A percentile compares a stretch with the other conserved stretches of the same genome.
Evolutionary conservation across 2,888 invertebrate species (phyloP).

Genomic region (Gandaritis pyraliata): DNA sequence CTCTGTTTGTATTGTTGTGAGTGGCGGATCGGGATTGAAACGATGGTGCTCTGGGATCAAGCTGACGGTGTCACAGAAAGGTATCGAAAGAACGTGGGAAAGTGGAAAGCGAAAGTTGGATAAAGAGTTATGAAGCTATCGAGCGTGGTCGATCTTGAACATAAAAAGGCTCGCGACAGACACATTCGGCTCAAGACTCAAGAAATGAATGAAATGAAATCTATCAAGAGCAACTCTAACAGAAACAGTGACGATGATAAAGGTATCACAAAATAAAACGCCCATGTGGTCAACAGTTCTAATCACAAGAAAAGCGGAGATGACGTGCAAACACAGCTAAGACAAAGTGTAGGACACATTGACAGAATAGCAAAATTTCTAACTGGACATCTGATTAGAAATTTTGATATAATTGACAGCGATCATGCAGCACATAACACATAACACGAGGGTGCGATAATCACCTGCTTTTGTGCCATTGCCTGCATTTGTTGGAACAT

Average conservation of each 20-base stretch:
- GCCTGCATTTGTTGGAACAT: constrained; percentile 99
- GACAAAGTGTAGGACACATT: constrained; percentile 61
- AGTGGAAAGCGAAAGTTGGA: constrained; percentile 73
- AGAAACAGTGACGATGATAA: constrained; percentile 82
- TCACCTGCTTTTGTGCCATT: constrained; percentile 98
- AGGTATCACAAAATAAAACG: constrained; percentile 85
- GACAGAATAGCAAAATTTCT: constrained; percentile 59
- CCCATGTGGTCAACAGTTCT: constrained; percentile 75
- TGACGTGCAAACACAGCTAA: constrained; percentile 73
- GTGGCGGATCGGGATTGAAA: constrained; percentile 59
- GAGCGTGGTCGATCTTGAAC: constrained; percentile 62
- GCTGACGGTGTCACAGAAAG: constrained; percentile 75
- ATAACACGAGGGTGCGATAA: constrained; percentile 50
- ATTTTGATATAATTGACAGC: constrained; percentile 51
- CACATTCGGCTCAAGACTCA: constrained; percentile 75
- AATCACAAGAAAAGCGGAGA: constrained; percentile 68
- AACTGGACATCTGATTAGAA: constrained; percentile 48
- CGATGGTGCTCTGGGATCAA: constrained; percentile 74
- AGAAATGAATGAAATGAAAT: constrained; percentile 81
- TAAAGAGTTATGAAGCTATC: constrained; percentile 72
- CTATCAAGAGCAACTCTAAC: constrained; percentile 82
- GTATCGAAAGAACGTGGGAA: constrained; percentile 71
- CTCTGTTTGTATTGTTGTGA: constrained; percentile 58
- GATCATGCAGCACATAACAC: constrained; percentile 57
- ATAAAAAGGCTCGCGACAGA: constrained; percentile 76